These are phyloP conservation scores for Tragulus kanchil DNA, from an alignment of 2,113 vertebrate species.

Conservation along the genomic window DNA sequence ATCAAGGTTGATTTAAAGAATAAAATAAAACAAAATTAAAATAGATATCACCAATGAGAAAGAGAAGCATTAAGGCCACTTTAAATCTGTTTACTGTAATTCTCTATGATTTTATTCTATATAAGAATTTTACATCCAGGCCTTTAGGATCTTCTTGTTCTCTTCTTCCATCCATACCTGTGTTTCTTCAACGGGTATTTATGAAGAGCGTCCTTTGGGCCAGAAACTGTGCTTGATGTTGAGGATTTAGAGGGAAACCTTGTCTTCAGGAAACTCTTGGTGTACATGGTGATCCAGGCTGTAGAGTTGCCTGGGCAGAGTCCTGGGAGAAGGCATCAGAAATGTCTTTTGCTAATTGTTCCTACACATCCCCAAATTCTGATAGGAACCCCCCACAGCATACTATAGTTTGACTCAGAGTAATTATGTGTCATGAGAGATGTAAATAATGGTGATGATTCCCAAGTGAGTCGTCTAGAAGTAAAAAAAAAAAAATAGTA, in stretches of 20 bases:
- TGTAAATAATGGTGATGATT: conserved; percentile 38
- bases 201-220: not conserved
- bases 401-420: not conserved
- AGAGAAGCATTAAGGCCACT: not conserved
- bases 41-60: not conserved
- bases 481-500: conserved; percentile 59
- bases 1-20: not conserved
- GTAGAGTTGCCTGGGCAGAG: not conserved
- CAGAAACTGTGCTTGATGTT: not conserved
- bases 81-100: not conserved
- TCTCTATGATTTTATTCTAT: not conserved
- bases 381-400: not conserved
- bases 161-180: conserved; percentile 10
- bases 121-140: not conserved
- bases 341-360: not conserved
- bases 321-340: not conserved
- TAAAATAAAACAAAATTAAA: not conserved
- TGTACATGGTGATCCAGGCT: not conserved
- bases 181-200: conserved; percentile 42
- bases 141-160: not conserved
- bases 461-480: not conserved
- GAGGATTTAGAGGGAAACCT: not conserved
- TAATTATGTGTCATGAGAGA: conserved; percentile 1
- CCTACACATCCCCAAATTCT: not conserved
- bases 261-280: conserved; percentile 19